Base-by-base conservation (phyloP, 2,797 vertebrate genomes). In the Fringilla coelebs region DNA sequence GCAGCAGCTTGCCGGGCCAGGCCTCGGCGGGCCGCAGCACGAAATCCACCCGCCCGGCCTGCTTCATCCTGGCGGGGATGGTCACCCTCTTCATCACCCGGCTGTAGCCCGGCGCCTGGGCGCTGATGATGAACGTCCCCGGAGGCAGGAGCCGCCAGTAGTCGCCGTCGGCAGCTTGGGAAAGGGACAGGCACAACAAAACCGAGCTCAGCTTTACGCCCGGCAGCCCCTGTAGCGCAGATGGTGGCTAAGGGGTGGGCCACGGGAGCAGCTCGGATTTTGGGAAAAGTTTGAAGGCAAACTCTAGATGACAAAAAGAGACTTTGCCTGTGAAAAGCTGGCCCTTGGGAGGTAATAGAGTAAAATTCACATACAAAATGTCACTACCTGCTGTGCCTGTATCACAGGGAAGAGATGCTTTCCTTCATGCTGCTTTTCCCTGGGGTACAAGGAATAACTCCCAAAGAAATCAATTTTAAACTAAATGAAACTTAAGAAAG, bases 141-240 rank as follows among this genome's bases (percentile, higher is more conserved):
- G 99, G 97, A 54, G 98, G 98, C 71, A 99, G 94, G 57, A 99
- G 98, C 24, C 99, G 96, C 99, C 99, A 99, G 86, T 99, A 99
- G 95, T 99, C 99, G 11, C 99, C 99, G 2, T 98, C 98, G 3
- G 98, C 98, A 96, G 98, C 99, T 99, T 76, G 17, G 63, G 61
- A 76, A 79, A 52, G 11, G 36, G 0, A 77, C 79, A 80, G 11
- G 17, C 10, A 60, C 22, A 67, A 29, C 4, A 81, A 68, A 70
- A 71, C 8, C 1, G 7, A 29, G 6, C 12, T 90, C 52, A 61
- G 40, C 8, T 48, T 73, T 71, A 0, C 8, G 17, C 36, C 40
- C 62, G 5, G 0, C 24, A 2, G 18, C 11, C 12, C 13, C 31
- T 10, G 26, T 1, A 9, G 20, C 4, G 7, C 10, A 19, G 21